Conservation (phyloP, 2,888 invertebrate species). For the Tridacna gigas region DNA sequence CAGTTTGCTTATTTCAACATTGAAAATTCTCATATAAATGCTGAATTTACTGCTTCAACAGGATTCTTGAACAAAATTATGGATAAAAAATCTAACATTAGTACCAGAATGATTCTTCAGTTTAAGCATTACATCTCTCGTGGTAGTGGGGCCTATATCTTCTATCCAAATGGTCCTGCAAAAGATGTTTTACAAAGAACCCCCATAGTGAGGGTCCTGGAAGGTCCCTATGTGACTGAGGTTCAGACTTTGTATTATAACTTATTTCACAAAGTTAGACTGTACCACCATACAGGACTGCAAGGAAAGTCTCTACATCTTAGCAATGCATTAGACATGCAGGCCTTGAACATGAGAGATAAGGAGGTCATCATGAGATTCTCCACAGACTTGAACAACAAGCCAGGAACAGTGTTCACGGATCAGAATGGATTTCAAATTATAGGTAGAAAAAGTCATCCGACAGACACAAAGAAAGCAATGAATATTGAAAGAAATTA, state of each 20-base stretch:
- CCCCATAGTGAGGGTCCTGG: conserved; percentile 91
- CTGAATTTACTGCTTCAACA: conserved; percentile 69
- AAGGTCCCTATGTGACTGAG: conserved; percentile 93
- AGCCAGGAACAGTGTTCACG: conserved; percentile 76
- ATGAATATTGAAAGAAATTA: conserved; percentile 81
- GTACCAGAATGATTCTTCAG: conserved; percentile 85
- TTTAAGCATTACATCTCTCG: conserved; percentile 94
- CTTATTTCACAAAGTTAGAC: conserved; percentile 69
- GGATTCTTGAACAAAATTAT: conserved; percentile 90
- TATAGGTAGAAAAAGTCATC: conserved; percentile 73
- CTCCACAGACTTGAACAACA: conserved; percentile 71
- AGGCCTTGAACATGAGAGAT: conserved; percentile 71
- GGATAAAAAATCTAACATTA: conserved; percentile 90
- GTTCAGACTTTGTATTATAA: conserved; percentile 89
- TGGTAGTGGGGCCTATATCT: conserved; percentile 84
- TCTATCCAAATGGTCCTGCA: conserved; percentile 79
- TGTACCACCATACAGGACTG: conserved; percentile 73
- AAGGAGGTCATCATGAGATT: conserved; percentile 82
- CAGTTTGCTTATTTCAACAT: conserved; percentile 60
- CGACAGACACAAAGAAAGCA: conserved; percentile 61
- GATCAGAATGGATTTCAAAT: conserved; percentile 83
- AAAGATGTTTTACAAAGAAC: conserved; percentile 61
- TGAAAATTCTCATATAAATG: conserved; percentile 73
- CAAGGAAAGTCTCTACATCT: conserved; percentile 73
- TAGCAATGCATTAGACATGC: conserved; percentile 75